Conservation (phyloP, 2,888 invertebrate species). For the Apamea epomidion region DNA sequence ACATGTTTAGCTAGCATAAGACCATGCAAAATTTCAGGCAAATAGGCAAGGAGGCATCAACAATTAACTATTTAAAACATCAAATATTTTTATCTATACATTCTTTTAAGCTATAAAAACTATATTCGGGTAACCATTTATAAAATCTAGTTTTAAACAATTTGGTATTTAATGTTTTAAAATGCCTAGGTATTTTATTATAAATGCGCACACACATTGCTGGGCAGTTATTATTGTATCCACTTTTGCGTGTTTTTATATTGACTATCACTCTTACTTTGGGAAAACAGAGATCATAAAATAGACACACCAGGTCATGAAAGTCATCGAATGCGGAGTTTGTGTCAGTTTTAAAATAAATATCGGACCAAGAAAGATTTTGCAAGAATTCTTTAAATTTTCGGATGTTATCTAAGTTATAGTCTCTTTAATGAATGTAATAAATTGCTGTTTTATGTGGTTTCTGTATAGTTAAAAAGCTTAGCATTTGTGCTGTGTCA, state of each 20-base stretch:
- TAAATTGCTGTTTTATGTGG: not conserved
- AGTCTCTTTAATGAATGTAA: not conserved
- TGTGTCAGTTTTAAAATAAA: not conserved
- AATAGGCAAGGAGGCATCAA: no score
- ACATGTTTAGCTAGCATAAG: no score
- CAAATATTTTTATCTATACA: no score
- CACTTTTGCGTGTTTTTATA: not conserved
- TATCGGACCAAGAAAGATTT: constrained; percentile 1
- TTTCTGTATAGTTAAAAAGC: not conserved
- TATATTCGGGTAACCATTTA: no score
- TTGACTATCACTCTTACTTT: not conserved
- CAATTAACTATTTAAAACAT: no score
- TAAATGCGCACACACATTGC: no score
- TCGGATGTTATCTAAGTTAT: not conserved
- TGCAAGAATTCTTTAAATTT: not conserved
- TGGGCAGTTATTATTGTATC: not conserved
- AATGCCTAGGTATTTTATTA: no score
- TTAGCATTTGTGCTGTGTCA: constrained; percentile 9
- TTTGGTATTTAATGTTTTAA: no score
- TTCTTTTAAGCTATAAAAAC: no score
- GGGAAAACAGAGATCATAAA: not conserved
- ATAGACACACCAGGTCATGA: not conserved
- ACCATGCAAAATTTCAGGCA: no score
- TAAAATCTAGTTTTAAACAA: no score
- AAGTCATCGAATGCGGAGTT: not conserved